Base-by-base conservation (phyloP, 2,113 vertebrate species). In the Cyprinus carpio region DNA sequence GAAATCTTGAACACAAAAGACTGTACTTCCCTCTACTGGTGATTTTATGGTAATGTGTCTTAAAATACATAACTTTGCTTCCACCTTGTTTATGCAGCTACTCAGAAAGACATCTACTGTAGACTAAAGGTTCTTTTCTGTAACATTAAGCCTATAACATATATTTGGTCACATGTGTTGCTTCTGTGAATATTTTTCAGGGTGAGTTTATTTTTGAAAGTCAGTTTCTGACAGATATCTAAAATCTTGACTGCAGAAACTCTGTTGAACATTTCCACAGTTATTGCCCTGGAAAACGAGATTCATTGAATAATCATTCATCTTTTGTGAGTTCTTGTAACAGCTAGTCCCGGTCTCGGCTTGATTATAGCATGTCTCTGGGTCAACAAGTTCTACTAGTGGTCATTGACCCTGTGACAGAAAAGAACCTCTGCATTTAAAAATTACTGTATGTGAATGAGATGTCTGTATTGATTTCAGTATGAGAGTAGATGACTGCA, bases 1-100 rank as follows among this genome's bases (percentile, higher is more conserved):
- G 13, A 10, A 81, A 40, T 65, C 60, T 16, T 46, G 37, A 18
- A 15, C 67, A 8, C 56, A 37, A 75, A 85, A 74, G 64, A 27
- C 25, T 71, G 64, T 29, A 82, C 65, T 71, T 80, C 79, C 83
- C 78, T 85, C 87, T 87, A 65, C 72, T 88, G 87, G n/a, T 64
- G 34, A 75, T 43, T 25, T 65, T 15, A 62, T 31, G 54, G 49
- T 56, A 84, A 34, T 65, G n/a, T 85, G 80, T 6, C 20, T 60
- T 49, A 9, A 40, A 40, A 40, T 40, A 60, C 8, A 23, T 11
- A 5, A 3, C 18, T 6, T 65, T 74, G 11, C 60, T 72, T 60
- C n/a, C 20, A 4, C 37, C 15, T 51, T 82, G 18, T 67, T 27
- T 27, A 31, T 18, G 15, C 29, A 31, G 64, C 64, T 31, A 65